Evolutionary conservation across 2,797 vertebrate species (phyloP).

Genomic region (Aselliscus stoliczkanus): DNA sequence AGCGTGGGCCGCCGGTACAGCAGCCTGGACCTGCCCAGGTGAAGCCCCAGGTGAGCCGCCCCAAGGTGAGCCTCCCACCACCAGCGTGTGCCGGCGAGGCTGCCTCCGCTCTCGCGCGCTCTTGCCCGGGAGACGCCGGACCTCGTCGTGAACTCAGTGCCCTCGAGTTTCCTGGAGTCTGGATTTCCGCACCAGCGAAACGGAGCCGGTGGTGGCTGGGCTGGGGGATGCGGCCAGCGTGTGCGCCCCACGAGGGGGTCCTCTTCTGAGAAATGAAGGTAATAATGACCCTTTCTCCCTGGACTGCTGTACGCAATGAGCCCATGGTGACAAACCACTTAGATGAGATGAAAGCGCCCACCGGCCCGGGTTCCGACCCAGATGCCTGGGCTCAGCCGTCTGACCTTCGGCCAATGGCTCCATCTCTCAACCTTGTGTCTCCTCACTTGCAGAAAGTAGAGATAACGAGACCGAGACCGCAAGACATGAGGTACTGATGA

Average conservation of each 20-base stretch:
- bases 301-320: neutral
- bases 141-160: neutral
- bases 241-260: neutral
- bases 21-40: neutral
- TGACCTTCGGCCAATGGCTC: neutral
- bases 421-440: neutral
- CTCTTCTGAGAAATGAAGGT: neutral
- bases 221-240: neutral
- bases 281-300: neutral
- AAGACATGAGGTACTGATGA: neutral
- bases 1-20: accelerated
- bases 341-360: neutral
- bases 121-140: neutral
- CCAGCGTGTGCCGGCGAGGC: accelerated
- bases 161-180: neutral
- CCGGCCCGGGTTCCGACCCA: accelerated
- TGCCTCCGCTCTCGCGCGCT: neutral
- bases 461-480: no score
- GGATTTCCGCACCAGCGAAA: neutral
- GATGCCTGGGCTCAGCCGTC: neutral
- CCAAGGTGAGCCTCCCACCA: neutral
- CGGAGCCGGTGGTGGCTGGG: accelerated
- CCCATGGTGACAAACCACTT: neutral
- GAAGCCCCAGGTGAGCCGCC: neutral
- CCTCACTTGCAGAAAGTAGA: neutral